Evolutionary conservation across 2,797 vertebrate species (phyloP).

Genomic region (Tokudaia tokunoshimensis): DNA sequence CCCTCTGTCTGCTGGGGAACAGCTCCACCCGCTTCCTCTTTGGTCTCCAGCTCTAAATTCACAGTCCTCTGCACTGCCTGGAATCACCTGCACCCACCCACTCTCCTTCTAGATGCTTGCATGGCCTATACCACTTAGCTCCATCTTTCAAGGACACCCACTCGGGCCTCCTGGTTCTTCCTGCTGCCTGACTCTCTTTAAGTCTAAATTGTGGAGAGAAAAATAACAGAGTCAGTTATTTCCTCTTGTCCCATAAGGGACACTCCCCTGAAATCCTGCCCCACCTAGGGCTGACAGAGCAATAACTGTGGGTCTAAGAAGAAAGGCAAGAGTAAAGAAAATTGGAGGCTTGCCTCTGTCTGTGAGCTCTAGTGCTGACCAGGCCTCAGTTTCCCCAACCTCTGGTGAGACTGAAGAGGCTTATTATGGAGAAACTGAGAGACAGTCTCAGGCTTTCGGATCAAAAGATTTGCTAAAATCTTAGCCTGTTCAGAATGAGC

Average conservation of each 20-base stretch:
- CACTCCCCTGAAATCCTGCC: not conserved
- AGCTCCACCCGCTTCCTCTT: slow-evolving; percentile 78
- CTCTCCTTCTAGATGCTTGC: slow-evolving; percentile 16
- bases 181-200: too few relatives aligned
- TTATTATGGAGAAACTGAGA: not conserved
- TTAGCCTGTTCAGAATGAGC: not conserved
- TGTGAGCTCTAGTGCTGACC: not conserved
- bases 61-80: slow-evolving; percentile 6
- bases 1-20: slow-evolving; percentile 41
- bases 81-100: slow-evolving; percentile 59
- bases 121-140: not conserved
- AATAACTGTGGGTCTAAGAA: not conserved
- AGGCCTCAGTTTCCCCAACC: slow-evolving; percentile 38
- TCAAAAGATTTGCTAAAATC: slow-evolving; percentile 30
- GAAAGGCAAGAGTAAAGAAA: not conserved
- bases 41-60: slow-evolving; percentile 46
- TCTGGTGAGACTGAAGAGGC: not conserved
- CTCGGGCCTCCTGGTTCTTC: not conserved
- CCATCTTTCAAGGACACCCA: not conserved
- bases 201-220: not conserved
- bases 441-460: not conserved
- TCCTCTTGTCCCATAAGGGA: not conserved
- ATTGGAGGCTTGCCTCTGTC: not conserved
- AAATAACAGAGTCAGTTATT: not conserved
- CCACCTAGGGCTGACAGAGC: slow-evolving; percentile 1